Conservation (phyloP, 2,113 vertebrate species). For the Phaethon lepturus region DNA sequence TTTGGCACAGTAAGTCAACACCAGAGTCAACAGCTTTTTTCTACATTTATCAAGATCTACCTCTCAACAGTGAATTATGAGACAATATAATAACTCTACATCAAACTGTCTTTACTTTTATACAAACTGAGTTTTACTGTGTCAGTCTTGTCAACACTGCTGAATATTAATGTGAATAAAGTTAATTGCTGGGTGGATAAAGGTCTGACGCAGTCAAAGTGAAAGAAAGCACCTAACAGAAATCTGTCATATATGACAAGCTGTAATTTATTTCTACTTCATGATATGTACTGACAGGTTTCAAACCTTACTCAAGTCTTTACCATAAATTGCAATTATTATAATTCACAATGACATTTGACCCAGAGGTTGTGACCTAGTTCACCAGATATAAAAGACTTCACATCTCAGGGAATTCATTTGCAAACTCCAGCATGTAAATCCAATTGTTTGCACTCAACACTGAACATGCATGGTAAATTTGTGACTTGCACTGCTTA, state of each 20-base stretch:
- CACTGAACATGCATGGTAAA: background rate
- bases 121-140: constrained; percentile 82
- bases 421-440: constrained; percentile 17
- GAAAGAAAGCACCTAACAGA: constrained; percentile 84
- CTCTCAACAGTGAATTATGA: constrained; percentile 73
- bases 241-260: constrained; percentile 89
- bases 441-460: constrained; percentile 32
- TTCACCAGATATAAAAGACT: constrained; percentile 56
- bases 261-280: constrained; percentile 84
- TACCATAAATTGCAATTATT: constrained; percentile 85
- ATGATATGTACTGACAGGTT: constrained; percentile 81
- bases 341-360: constrained; percentile 78
- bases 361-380: constrained; percentile 63
- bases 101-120: constrained; percentile 83
- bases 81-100: constrained; percentile 80
- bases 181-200: constrained; percentile 86
- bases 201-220: constrained; percentile 77
- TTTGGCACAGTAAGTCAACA: constrained; percentile 79
- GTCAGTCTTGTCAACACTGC: constrained; percentile 84
- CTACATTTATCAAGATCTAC: constrained; percentile 75
- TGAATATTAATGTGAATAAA: constrained; percentile 87
- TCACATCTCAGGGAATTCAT: constrained; percentile 38
- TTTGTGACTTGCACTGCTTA: background rate
- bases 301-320: constrained; percentile 80
- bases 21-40: constrained; percentile 78